Evolutionary conservation across 2,888 invertebrate species (phyloP).

Genomic region (Phaedon cochleariae): DNA sequence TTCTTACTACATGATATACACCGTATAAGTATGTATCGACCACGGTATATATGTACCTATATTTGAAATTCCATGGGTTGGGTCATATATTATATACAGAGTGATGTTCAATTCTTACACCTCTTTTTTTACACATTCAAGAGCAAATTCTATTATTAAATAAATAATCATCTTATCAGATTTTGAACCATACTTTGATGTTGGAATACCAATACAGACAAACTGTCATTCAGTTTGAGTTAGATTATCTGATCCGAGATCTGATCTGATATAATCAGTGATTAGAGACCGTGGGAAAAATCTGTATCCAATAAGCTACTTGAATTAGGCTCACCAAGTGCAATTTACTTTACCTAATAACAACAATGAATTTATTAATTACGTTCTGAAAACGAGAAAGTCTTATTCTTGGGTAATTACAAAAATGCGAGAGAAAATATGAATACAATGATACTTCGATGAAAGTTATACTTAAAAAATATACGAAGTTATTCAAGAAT

Average conservation of each 20-base stretch:
- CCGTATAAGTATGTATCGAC: no score
- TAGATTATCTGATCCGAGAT: background rate
- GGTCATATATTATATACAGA: no score
- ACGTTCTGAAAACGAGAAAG: constrained; percentile 10
- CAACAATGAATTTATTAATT: constrained; percentile 4
- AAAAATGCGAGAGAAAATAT: background rate
- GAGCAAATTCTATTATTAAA: no score
- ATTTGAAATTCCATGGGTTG: no score
- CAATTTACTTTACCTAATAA: constrained; percentile 1
- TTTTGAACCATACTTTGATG: no score
- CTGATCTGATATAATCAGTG: background rate
- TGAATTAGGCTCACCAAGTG: background rate
- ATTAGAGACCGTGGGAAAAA: background rate
- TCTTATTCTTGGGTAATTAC: background rate
- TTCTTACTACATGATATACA: no score
- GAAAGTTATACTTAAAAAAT: constrained; percentile 19
- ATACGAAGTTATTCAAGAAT: constrained; percentile 22
- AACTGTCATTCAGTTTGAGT: background rate
- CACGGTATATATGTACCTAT: no score
- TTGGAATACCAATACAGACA: no score
- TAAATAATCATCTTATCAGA: no score
- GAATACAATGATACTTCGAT: constrained; percentile 10
- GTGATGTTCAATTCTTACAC: no score
- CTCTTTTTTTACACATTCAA: no score
- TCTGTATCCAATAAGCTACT: background rate